Percentiles rank a stretch among this genome's conserved stretches.
These are phyloP conservation scores for Papilio aristodemus DNA, from an alignment of 1,140 invertebrate species.

Conservation along the genomic window DNA sequence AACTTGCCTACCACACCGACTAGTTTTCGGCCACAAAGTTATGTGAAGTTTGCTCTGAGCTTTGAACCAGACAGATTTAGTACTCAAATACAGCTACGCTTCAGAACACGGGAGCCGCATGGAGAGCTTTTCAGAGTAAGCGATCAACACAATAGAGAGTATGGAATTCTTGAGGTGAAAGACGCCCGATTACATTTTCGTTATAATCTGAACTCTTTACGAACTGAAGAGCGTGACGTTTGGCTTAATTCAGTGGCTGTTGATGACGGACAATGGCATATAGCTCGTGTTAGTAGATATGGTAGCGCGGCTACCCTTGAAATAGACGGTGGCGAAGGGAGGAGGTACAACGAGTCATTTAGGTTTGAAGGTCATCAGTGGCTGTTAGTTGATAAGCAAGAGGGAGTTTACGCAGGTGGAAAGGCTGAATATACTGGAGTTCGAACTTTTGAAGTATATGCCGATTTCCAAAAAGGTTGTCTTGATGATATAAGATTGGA, in stretches of 20 bases:
- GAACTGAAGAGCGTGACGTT: constrained; percentile 93
- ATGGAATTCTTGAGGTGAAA: constrained; percentile 96
- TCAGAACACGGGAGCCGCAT: constrained; percentile 94
- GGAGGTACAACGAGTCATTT: constrained; percentile 96
- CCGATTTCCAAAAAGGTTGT: constrained; percentile 93
- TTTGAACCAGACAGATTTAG: constrained; percentile 96
- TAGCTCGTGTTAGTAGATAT: constrained; percentile 92
- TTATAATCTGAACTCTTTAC: constrained; percentile 95
- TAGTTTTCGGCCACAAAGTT: constrained; percentile 95
- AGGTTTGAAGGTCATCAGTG: constrained; percentile 95
- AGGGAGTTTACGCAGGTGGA: constrained; percentile 96
- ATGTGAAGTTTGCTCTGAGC: constrained; percentile 96
- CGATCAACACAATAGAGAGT: constrained; percentile 96
- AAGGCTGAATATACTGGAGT: constrained; percentile 97
- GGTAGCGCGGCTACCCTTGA: constrained; percentile 96
- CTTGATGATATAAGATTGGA: constrained; percentile 88
- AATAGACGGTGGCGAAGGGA: constrained; percentile 96
- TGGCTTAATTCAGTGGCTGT: constrained; percentile 94
- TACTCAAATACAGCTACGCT: constrained; percentile 94
- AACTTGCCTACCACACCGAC: constrained; percentile 91
- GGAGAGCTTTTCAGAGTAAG: constrained; percentile 95
- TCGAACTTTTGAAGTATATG: constrained; percentile 94
- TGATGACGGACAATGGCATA: constrained; percentile 98
- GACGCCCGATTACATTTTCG: constrained; percentile 94
- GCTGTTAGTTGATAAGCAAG: constrained; percentile 95